phyloP scores from a whole-genome alignment of 2,113 vertebrate genomes.

The Sinocyclocheilus maitianheensis region DNA sequence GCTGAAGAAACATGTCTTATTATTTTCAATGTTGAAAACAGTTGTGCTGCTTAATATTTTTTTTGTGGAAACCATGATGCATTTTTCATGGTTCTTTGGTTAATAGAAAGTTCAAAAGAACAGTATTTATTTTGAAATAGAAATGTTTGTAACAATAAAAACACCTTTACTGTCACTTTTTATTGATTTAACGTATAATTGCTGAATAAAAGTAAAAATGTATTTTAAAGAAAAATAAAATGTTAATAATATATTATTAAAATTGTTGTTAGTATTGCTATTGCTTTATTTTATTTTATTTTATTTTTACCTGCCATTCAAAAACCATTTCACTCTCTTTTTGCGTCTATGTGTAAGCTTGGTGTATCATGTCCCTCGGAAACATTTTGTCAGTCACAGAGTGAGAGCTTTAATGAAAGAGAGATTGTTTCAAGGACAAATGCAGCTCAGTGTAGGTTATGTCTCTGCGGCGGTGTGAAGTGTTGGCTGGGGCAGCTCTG shows the following conservation, averaged over 20 bases:
- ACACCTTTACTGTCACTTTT: no score
- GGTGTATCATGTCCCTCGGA: background rate
- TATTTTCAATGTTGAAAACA: background rate
- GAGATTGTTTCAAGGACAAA: slow-evolving; percentile 34
- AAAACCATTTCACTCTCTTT: background rate
- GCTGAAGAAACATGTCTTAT: background rate
- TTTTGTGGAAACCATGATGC: background rate
- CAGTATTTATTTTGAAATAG: background rate
- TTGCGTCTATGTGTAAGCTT: background rate
- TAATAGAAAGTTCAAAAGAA: background rate
- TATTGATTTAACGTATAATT: no score
- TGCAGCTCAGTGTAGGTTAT: background rate
- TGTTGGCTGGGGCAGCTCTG: background rate
- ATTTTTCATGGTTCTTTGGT: background rate
- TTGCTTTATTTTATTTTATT: no score
- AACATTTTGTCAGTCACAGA: slow-evolving; percentile 20
- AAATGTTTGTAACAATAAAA: background rate
- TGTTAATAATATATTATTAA: no score
- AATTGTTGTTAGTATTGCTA: no score
- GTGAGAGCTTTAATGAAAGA: slow-evolving; percentile 23
- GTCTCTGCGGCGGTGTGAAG: background rate
- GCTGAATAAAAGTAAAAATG: background rate
- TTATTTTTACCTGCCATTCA: background rate
- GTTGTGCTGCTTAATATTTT: background rate
- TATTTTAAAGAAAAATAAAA: no score